These are phyloP conservation scores for Zaprionus africanus DNA, from an alignment of 1,140 invertebrate species.

Conservation along the genomic window DNA sequence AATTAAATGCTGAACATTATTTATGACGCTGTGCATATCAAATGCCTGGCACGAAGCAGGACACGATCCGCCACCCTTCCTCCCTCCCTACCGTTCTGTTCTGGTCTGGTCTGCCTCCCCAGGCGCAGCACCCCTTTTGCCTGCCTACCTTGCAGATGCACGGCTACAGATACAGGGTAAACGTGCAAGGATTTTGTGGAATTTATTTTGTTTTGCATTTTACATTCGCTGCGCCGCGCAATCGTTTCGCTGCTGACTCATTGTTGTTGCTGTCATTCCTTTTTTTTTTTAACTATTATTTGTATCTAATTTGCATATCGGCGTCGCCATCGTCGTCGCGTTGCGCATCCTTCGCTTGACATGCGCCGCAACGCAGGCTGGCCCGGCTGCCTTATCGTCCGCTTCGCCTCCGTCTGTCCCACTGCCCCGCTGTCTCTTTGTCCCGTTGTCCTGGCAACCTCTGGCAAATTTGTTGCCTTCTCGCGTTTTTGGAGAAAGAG, in stretches of 20 bases:
- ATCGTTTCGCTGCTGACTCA: conserved; percentile 1
- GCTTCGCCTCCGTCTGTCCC: conserved; percentile 26
- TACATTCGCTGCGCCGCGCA: conserved; percentile 49
- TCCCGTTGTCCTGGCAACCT: conserved; percentile 62
- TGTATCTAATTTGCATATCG: conserved; percentile 82
- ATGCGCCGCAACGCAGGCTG: conserved; percentile 39
- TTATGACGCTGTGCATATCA: conserved; percentile 81
- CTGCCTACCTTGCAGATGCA: conserved; percentile 42
- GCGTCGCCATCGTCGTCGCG: conserved; percentile 52
- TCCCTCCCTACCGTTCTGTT: conserved; percentile 16
- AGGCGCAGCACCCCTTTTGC: conserved; percentile 50
- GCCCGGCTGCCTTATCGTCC: conserved; percentile 49
- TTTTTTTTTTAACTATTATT: conserved; percentile 66
- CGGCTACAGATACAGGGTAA: conserved; percentile 35
- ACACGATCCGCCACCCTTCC: conserved; percentile 7
- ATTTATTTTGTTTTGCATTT: conserved; percentile 79
- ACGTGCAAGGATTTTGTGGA: conserved; percentile 65
- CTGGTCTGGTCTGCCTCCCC: conserved; percentile 43
- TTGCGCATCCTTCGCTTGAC: conserved; percentile 67
- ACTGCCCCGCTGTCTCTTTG: conserved; percentile 38
- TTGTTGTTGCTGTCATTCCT: conserved; percentile 9
- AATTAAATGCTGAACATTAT: conserved; percentile 83
- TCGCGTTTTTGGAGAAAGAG: conserved; percentile 10
- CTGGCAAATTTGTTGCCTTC: conserved; percentile 60
- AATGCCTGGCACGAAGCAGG: conserved; percentile 51